These are phyloP conservation scores for Stichodactyla helianthus DNA, from an alignment of 64 coral and sea anemone genomes.

Conservation along the genomic window DNA sequence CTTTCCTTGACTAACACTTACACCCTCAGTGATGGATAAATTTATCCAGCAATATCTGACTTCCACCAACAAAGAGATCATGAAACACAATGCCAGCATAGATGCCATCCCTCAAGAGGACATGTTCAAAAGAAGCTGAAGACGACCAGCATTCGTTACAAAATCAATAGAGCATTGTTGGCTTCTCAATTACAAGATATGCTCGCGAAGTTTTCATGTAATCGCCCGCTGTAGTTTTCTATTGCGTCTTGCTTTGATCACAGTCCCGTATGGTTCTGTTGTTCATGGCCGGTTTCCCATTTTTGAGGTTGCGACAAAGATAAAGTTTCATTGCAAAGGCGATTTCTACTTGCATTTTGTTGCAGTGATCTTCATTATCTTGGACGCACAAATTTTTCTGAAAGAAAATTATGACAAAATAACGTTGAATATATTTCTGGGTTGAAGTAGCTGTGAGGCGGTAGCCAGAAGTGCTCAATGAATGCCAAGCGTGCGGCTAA, in stretches of 20 bases:
- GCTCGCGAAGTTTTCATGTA: background rate
- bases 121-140: slow-evolving; percentile 37
- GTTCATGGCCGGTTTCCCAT: background rate
- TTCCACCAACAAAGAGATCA: slow-evolving; percentile 57
- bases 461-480: too few relatives aligned
- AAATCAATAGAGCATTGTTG: background rate
- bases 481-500: too few relatives aligned
- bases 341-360: background rate
- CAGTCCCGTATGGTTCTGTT: background rate
- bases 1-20: slow-evolving; percentile 41
- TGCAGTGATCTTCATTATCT: background rate
- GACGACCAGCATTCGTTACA: background rate
- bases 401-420: too few relatives aligned
- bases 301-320: background rate
- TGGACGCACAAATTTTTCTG: too few relatives aligned
- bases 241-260: background rate
- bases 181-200: background rate
- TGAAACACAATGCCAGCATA: slow-evolving; percentile 41
- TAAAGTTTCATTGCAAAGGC: background rate
- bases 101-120: slow-evolving; percentile 49
- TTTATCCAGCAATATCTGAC: slow-evolving; percentile 65
- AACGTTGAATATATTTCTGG: too few relatives aligned
- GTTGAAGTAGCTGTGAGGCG: too few relatives aligned
- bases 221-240: background rate
- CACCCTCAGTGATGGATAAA: slow-evolving; percentile 46